Evolutionary conservation across 2,888 invertebrate species (phyloP).

Genomic region (Polydrusus tereticollis): DNA sequence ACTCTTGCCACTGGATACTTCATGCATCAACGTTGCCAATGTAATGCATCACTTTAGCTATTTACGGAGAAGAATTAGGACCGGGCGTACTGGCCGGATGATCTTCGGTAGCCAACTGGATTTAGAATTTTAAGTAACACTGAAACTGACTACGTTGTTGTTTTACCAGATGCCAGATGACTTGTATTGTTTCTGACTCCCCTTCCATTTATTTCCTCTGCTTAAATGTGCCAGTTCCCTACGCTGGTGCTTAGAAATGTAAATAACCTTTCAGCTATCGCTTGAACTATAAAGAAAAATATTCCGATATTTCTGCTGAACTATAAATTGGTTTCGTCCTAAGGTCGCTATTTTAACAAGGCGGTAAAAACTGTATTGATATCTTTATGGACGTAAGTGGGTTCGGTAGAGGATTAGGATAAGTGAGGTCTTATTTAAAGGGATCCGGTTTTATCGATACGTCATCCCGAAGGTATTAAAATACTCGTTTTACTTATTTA

Average conservation of each 20-base stretch:
- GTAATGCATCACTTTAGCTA: slow-evolving; percentile 93
- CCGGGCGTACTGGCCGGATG: slow-evolving; percentile 65
- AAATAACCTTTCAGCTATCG: too few species aligned
- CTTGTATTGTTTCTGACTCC: too few species aligned
- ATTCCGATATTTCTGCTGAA: neutral
- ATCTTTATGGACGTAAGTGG: slow-evolving; percentile 18
- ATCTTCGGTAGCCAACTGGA: slow-evolving; percentile 76
- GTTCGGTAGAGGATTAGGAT: neutral
- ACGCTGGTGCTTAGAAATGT: too few species aligned
- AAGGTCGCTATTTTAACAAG: neutral
- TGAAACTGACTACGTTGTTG: too few species aligned
- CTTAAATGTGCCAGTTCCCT: too few species aligned
- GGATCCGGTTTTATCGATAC: slow-evolving; percentile 6
- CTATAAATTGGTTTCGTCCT: neutral
- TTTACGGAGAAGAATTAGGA: slow-evolving; percentile 84
- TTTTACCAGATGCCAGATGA: too few species aligned
- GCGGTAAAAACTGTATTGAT: slow-evolving; percentile 13
- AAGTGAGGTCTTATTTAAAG: slow-evolving; percentile 8
- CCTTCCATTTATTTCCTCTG: too few species aligned
- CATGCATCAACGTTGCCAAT: slow-evolving; percentile 94
- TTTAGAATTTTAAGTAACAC: too few species aligned
- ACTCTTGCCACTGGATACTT: slow-evolving; percentile 84
- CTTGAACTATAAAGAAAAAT: too few species aligned
- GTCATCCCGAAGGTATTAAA: neutral
- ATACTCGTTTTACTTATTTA: neutral